phyloP scores from a whole-genome alignment of 2,113 vertebrate genomes.

The Xiphias gladius region DNA sequence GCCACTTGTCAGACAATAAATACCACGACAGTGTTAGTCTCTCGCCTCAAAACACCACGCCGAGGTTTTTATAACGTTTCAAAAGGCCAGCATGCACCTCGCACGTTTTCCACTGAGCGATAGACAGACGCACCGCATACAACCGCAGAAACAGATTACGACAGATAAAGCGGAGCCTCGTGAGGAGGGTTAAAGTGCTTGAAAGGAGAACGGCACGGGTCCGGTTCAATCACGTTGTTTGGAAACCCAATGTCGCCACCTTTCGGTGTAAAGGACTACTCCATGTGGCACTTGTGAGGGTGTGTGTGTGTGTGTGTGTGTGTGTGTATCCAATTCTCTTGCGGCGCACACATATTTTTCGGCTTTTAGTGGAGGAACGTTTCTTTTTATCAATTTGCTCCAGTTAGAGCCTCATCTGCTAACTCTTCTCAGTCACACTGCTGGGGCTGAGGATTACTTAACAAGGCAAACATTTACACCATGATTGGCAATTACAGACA shows the following conservation, averaged over 20 bases:
- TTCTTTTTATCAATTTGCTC: neutral
- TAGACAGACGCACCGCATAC: neutral
- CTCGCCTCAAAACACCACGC: neutral
- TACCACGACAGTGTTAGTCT: neutral
- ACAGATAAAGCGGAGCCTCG: constrained; percentile 3
- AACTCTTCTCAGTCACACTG: neutral
- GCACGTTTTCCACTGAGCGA: neutral
- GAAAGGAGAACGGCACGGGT: constrained; percentile 5
- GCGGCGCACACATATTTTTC: neutral
- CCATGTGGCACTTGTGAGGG: neutral
- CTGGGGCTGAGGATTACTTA: neutral
- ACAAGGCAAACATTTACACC: neutral
- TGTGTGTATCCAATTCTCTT: neutral
- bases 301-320: neutral
- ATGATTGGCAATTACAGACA: neutral
- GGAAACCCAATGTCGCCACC: constrained; percentile 96
- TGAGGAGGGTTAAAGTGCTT: constrained; percentile 10
- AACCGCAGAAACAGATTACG: neutral
- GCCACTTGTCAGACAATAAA: neutral
- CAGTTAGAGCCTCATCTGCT: neutral
- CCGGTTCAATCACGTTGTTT: constrained; percentile 50
- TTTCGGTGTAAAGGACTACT: constrained; percentile 84
- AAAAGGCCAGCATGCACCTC: neutral
- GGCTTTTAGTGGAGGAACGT: neutral
- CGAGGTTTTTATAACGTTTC: neutral